Base-by-base conservation (phyloP, 2,113 vertebrate species). In the Rhea americana region DNA sequence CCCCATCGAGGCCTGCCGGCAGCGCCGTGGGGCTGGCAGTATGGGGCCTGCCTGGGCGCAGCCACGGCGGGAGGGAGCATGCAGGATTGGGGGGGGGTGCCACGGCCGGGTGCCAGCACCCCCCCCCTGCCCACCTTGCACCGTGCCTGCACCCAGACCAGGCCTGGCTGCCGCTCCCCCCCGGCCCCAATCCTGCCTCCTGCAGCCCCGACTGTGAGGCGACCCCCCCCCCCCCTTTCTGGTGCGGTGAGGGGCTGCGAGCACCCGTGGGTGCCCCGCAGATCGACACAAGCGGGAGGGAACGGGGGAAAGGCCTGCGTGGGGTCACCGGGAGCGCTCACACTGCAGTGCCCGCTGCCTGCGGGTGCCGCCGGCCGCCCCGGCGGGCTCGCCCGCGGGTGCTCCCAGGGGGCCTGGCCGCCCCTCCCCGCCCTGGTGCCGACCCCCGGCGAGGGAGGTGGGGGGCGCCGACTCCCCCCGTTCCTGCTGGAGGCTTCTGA, bases 401-500 rank as follows among this genome's bases (percentile, higher is more conserved):
- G 26, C 55, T 28, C 13, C 53, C 16, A 6, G 26, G 28, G 28
- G 55, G 16, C 55, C 14, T 16, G 17, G 55, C 28, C 9, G 30
- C 55, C 55, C 55, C 22, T 21, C 16, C 10, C 35, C 25, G 3
- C 4, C 19, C 3, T 6, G 14, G 25, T 7, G 32, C 55, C 26
- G 59, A 35, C 59, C 32, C 59, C 32, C 18, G 59, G 59, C n/a
- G 53, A 35, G 35, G 35, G 35, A 6, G 35, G 35, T 35, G 66
- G 66, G 41, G 66, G 59, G n/a, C 21, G 59, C 3, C 50, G 25
- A 61, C 32, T 28, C 63, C 48, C 30, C 58, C 32, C 61, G 13
- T 61, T 91, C 45, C 72, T 91, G 67, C 78, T 14, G 92, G 93
- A 93, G 80, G 90, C 70, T 75, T 95, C 94, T 95, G 94, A 93